Evolutionary conservation across 1,140 invertebrate genomes (phyloP).

Genomic region (Brachionus angularis): DNA sequence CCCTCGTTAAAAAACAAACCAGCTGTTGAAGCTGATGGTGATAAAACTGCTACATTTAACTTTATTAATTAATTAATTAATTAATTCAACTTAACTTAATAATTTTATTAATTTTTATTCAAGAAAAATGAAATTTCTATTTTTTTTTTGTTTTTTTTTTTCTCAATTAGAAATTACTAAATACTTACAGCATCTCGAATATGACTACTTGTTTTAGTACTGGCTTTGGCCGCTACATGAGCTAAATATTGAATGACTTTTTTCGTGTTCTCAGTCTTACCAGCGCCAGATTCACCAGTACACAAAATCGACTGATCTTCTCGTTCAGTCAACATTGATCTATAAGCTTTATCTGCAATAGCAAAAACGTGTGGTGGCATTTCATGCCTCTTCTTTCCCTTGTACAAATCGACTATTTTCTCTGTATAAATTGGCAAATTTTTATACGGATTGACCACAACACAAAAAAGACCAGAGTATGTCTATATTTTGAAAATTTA

Average conservation of each 20-base stretch:
- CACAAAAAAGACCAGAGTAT: slow-evolving; percentile 97
- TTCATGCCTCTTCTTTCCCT: slow-evolving; percentile 98
- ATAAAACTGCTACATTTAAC: slow-evolving; percentile 20
- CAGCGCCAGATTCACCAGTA: slow-evolving; percentile 99
- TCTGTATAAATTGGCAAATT: slow-evolving; percentile 97
- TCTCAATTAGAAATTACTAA: too few species aligned
- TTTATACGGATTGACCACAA: slow-evolving; percentile 98
- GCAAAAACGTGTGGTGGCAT: slow-evolving; percentile 98
- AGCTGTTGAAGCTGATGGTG: not conserved
- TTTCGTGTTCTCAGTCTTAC: slow-evolving; percentile 99
- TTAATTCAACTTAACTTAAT: not conserved
- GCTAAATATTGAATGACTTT: slow-evolving; percentile 99
- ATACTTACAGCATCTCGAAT: slow-evolving; percentile 72
- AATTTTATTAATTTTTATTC: not conserved
- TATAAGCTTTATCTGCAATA: slow-evolving; percentile 95
- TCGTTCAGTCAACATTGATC: slow-evolving; percentile 96
- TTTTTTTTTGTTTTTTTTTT: too few species aligned
- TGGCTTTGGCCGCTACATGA: slow-evolving; percentile 77
- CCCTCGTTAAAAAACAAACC: slow-evolving; percentile 10
- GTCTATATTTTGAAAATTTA: slow-evolving; percentile 78
- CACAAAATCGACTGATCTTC: slow-evolving; percentile 99
- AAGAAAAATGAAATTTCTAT: too few species aligned
- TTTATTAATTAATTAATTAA: not conserved
- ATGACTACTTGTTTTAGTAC: slow-evolving; percentile 32
- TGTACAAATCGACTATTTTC: slow-evolving; percentile 97